Evolutionary conservation across 2,888 invertebrate genomes (phyloP), one percentile per base, ranked within the genome.

Genomic region (Drosophila kanekoi): DNA sequence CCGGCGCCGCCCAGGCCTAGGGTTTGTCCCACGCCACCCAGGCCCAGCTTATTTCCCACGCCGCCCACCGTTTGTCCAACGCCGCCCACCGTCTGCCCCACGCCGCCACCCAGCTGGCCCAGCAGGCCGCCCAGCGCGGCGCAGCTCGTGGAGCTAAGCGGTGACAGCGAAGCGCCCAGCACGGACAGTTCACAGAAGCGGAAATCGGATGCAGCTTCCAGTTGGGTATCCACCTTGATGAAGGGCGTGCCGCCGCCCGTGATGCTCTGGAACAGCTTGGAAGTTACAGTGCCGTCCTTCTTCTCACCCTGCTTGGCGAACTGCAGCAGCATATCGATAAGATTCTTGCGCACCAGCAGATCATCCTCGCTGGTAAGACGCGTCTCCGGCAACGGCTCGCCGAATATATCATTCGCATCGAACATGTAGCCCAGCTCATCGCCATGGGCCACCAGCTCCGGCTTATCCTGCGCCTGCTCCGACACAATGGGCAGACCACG

Each of bases 361-460:
- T 96, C 96, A 6, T 94, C 94, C 14, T 93, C 90, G 5, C 92
- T 93, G 20, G 91, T 91, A 4, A 92, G 81, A 13, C 90, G 90
- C 0, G 90, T 77, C 0, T 91, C 92, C 2, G 90, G 92, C 20
- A 95, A 67, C 0, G 94, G 93, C 16, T 93, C 93, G 0, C 95
- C 95, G 48, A 94, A 93, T 0, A 94, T 90, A 69, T 95, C 94
- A 43, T 94, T 92, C 0, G 94, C 94, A 86, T 96, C 95, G 83
- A 96, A 96, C 81, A 96, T 92, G 82, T 95, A 96, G 0, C 94
- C 94, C 28, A 96, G 90, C 81, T 96, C 96, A 81, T 96, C 96
- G 0, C 96, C 96, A 82, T 96, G 96, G 0, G 94, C 93, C n/a
- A 90, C 87, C 1, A 87, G 67, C 43, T 89, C 88, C 2, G 87